phyloP scores from a whole-genome alignment of 2,113 vertebrate species.

The Australoheros scitulus region DNA sequence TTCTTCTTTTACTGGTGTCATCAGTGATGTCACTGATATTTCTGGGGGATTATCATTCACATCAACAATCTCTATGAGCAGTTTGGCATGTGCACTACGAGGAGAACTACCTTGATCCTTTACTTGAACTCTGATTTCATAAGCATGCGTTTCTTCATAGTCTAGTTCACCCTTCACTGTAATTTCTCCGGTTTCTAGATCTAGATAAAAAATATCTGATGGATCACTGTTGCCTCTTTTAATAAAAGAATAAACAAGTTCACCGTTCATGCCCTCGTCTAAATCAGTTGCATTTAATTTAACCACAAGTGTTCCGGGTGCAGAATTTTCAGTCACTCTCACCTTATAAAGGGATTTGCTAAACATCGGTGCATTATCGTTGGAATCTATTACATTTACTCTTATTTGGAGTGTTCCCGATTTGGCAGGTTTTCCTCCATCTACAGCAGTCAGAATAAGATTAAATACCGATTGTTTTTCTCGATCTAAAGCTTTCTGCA shows the following conservation, averaged over 20 bases:
- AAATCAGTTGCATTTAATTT: conserved; percentile 68
- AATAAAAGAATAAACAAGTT: conserved; percentile 71
- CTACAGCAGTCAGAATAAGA: conserved; percentile 66
- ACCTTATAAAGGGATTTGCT: background rate
- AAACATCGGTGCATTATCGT: background rate
- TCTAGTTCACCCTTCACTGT: conserved; percentile 74
- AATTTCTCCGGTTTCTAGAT: conserved; percentile 82
- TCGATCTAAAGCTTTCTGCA: conserved; percentile 67
- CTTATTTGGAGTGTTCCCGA: conserved; percentile 30
- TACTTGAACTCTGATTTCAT: conserved; percentile 70
- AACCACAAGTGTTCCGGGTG: conserved; percentile 18
- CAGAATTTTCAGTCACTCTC: background rate
- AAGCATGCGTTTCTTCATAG: conserved; percentile 72
- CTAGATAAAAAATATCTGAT: conserved; percentile 74
- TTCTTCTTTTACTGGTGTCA: conserved; percentile 82
- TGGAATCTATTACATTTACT: conserved; percentile 64
- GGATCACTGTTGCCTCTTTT: conserved; percentile 73
- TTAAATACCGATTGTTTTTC: conserved; percentile 62
- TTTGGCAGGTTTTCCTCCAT: conserved; percentile 72
- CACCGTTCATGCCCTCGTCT: conserved; percentile 75
- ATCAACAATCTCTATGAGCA: conserved; percentile 85
- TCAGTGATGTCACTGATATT: conserved; percentile 83
- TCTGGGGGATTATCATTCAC: conserved; percentile 87
- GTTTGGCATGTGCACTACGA: conserved; percentile 71
- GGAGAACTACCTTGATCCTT: conserved; percentile 49